phyloP scores from a whole-genome alignment of 1,140 invertebrate species.

The Ooceraea biroi region DNA sequence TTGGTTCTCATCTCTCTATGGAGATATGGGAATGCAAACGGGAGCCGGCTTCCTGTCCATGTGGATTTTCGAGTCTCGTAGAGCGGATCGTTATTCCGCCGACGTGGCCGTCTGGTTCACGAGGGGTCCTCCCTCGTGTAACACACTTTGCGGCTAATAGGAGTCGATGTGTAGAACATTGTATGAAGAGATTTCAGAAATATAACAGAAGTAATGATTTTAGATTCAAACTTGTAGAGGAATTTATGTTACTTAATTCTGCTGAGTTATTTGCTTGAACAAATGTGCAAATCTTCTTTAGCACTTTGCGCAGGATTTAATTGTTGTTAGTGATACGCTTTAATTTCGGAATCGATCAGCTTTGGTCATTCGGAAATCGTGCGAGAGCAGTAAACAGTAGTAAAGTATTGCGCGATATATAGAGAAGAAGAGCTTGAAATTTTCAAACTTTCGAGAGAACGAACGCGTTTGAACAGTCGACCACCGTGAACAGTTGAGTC shows the following conservation, averaged over 20 bases:
- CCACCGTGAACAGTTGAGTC: constrained; percentile 19
- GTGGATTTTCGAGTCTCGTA: constrained; percentile 58
- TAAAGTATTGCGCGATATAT: background rate
- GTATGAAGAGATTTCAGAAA: constrained; percentile 41
- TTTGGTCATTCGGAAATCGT: background rate
- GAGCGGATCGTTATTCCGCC: constrained; percentile 54
- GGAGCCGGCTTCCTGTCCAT: background rate
- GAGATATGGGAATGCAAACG: constrained; percentile 19
- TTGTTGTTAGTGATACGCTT: background rate
- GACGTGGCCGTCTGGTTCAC: constrained; percentile 25
- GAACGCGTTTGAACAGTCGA: constrained; percentile 48
- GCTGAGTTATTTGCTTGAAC: background rate
- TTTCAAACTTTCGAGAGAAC: constrained; percentile 4
- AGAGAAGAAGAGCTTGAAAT: constrained; percentile 15
- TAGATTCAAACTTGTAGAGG: background rate
- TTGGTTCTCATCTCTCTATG: background rate
- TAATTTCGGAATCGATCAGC: background rate
- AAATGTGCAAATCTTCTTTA: background rate
- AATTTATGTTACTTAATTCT: background rate
- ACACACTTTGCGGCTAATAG: constrained; percentile 45
- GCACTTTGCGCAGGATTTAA: background rate
- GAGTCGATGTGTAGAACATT: constrained; percentile 10
- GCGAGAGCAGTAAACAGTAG: background rate
- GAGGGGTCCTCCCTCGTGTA: constrained; percentile 5
- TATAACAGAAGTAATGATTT: constrained; percentile 30